These are phyloP conservation scores for Acyrthosiphon pisum DNA, from an alignment of 1,140 invertebrate genomes.

Conservation along the genomic window DNA sequence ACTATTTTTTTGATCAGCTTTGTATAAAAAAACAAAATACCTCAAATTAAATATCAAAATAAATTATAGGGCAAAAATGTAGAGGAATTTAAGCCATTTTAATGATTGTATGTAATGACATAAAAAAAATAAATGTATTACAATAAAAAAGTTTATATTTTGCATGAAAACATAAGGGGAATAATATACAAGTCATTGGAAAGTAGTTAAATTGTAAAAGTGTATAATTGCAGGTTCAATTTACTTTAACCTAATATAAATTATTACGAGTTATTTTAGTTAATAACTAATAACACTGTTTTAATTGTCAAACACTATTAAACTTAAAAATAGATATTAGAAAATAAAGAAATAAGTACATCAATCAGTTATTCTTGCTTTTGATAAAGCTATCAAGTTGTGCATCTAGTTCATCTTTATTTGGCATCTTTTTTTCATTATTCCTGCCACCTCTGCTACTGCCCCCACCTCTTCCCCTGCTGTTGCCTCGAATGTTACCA, in stretches of 20 bases:
- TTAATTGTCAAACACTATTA: slow-evolving; percentile 38
- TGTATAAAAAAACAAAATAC: background rate
- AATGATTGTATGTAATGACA: background rate
- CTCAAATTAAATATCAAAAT: background rate
- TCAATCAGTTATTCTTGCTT: slow-evolving; percentile 39
- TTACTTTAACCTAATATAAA: slow-evolving; percentile 22
- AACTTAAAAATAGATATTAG: slow-evolving; percentile 45
- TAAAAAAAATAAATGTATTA: background rate
- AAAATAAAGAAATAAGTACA: slow-evolving; percentile 12
- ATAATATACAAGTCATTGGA: slow-evolving; percentile 46
- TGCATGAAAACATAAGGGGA: background rate
- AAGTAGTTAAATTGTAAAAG: slow-evolving; percentile 49
- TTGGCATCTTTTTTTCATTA: slow-evolving; percentile 34
- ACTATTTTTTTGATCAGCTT: background rate
- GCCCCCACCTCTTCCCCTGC: slow-evolving; percentile 39
- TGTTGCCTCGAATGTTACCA: background rate
- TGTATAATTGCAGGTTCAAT: slow-evolving; percentile 27
- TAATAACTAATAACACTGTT: slow-evolving; percentile 40
- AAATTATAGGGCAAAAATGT: background rate
- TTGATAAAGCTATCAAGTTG: slow-evolving; percentile 55
- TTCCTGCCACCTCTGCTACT: slow-evolving; percentile 33
- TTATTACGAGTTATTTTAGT: background rate
- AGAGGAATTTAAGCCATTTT: background rate
- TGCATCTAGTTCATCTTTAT: slow-evolving; percentile 57
- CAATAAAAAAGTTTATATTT: background rate